Evolutionary conservation across 2,888 invertebrate species (phyloP), one percentile per base, ranked within the genome.

Genomic region (Synanthedon vespiformis): DNA sequence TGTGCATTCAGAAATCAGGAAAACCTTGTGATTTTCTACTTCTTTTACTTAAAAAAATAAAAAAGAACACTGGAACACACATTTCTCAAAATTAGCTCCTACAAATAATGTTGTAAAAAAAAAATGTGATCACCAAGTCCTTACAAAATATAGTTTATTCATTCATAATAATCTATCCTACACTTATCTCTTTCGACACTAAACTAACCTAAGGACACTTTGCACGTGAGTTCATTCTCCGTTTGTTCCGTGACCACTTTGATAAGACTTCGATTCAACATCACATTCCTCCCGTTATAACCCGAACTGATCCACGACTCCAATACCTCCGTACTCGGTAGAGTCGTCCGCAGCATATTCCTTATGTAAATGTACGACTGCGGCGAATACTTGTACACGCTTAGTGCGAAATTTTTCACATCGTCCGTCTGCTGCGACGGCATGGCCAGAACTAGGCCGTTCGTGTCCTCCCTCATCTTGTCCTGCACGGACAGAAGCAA

Each of bases 331-430:
- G 84, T 84, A 61, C 84, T 78, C 0, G 87, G 87, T 56, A 87
- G 63, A 68, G 85, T 68, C 3, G 87, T 87, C 55, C 87, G 65
- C 59, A 87, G 65, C 6, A 77, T 78, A 64, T 87, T 87, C 55
- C 87, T 76, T 53, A 80, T 70, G 59, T 87, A 87, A 57, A 87
- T 78, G 52, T 87, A 87, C 0, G 86, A 81, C 61, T 87, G 87
- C 0, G 87, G 87, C 0, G 87, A 86, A 58, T 85, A 86, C 59
- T 82, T 86, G 60, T 87, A 87, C 53, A 86, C 74, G 62, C 81
- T 84, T 18, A 87, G 63, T 0, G 86, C 79, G 53, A 87, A 87
- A 58, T 83, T 84, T 62, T 84, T 86, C 54, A 85, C 68, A 54
- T 87, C 87, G 8, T 85, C 84, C 0, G 87, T 85, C 41, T 87